Evolutionary conservation across 2,113 vertebrate species (phyloP).

Genomic region (Carassius gibelio): DNA sequence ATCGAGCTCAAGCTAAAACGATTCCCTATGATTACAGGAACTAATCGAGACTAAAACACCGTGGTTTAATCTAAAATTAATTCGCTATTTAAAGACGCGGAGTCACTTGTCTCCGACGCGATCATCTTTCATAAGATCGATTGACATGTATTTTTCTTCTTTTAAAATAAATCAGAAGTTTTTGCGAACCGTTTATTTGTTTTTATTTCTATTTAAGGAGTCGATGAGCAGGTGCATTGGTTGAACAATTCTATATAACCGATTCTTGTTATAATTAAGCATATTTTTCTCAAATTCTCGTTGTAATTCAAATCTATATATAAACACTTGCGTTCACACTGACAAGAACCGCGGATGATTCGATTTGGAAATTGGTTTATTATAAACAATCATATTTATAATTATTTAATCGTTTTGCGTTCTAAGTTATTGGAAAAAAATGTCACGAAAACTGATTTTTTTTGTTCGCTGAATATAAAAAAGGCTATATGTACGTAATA

Average conservation of each 20-base stretch:
- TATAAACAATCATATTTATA: neutral
- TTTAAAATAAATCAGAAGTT: too few relatives aligned
- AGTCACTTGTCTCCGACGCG: neutral
- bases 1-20: fast-evolving
- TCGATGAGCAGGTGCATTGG: neutral
- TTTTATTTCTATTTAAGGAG: neutral
- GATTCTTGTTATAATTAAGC: neutral
- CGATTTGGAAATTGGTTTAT: neutral
- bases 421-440: neutral
- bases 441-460: neutral
- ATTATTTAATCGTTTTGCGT: neutral
- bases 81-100: too few relatives aligned
- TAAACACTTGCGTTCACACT: too few relatives aligned
- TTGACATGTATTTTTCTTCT: neutral
- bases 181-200: neutral
- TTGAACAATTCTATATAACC: neutral
- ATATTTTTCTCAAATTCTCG: too few relatives aligned
- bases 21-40: neutral
- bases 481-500: neutral
- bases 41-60: neutral
- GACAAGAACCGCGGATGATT: too few relatives aligned
- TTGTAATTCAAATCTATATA: too few relatives aligned
- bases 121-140: neutral
- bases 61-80: neutral
- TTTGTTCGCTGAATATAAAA: neutral